Base-by-base conservation (phyloP, 2,113 vertebrate genomes). In the Cryptotis parvus region DNA sequence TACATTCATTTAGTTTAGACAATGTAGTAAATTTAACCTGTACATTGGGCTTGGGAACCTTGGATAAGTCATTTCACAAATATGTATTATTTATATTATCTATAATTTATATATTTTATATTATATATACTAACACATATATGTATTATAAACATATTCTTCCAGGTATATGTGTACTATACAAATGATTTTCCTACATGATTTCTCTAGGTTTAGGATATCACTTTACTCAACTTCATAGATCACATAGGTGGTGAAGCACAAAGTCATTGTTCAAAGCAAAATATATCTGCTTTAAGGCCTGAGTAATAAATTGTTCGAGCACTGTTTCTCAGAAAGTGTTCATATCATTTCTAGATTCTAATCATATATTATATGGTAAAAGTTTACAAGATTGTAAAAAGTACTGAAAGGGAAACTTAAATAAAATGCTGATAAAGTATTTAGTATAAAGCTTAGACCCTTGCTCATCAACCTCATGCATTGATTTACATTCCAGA, bases 21-120 rank as follows among this genome's bases (percentile, higher is more conserved):
- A 49, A 49, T 49, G 10, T 49, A 49, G 9, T 49, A 49, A 49
- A 49, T 49, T 49, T 49, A 55, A 27, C 63, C 4, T 31, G 82
- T 14, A 1, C 33, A 26, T 43, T 20, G 88, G 16, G 61, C 15
- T 10, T 83, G 39, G 37, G 26, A 31, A 68, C n/a, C 16, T 81
- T 65, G 72, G 26, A 81, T 27, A 89, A 83, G 8, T 37, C 26
- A 86, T 72, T 84, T 89, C 80, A 85, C 31, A 74, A 16, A n/a
- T n/a, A n/a, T n/a, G n/a, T n/a, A n/a, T n/a, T n/a, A n/a, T n/a
- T n/a, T n/a, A n/a, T n/a, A n/a, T n/a, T n/a, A n/a, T n/a, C n/a
- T n/a, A n/a, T n/a, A n/a, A n/a, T n/a, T n/a, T n/a, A n/a, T n/a
- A n/a, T n/a, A n/a, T n/a, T n/a, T n/a, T n/a, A n/a, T n/a, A n/a